phyloP scores from a whole-genome alignment of 2,888 invertebrate species.

The Dicroscelio sp. region DNA sequence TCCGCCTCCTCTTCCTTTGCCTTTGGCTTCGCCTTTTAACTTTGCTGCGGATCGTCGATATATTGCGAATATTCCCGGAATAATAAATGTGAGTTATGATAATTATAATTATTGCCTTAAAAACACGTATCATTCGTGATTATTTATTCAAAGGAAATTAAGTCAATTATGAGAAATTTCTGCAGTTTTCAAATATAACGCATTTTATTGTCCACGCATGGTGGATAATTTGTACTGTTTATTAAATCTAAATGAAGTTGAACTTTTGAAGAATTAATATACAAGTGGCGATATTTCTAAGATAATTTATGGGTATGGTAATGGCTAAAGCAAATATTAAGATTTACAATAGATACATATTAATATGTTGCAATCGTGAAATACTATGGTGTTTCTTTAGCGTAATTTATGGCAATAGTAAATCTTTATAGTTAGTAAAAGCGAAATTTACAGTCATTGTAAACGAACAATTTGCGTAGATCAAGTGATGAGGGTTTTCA shows the following conservation, averaged over 20 bases:
- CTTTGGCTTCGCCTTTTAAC: constrained; percentile 77
- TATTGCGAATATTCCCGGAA: constrained; percentile 73
- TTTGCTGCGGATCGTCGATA: constrained; percentile 61
- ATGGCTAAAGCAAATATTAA: not conserved
- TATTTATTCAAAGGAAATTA: constrained; percentile 69
- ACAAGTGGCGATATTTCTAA: not conserved
- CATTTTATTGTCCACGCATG: not conserved
- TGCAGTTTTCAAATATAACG: not conserved
- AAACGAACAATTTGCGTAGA: no score
- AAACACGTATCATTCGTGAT: constrained; percentile 59
- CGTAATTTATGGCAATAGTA: constrained; percentile 15
- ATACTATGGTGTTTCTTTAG: not conserved
- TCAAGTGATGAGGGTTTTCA: no score
- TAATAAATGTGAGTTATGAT: constrained; percentile 74
- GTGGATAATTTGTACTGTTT: not conserved
- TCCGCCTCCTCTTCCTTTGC: constrained; percentile 78
- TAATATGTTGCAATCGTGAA: not conserved
- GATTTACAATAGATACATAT: not conserved
- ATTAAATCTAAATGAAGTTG: not conserved
- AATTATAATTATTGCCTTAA: constrained; percentile 75
- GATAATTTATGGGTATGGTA: not conserved
- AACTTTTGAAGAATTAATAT: not conserved
- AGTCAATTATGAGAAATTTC: constrained; percentile 33
- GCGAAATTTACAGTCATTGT: constrained; percentile 19
- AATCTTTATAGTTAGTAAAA: constrained; percentile 10